Evolutionary conservation across 2,113 vertebrate genomes (phyloP).

Genomic region (Polypterus bichir): DNA sequence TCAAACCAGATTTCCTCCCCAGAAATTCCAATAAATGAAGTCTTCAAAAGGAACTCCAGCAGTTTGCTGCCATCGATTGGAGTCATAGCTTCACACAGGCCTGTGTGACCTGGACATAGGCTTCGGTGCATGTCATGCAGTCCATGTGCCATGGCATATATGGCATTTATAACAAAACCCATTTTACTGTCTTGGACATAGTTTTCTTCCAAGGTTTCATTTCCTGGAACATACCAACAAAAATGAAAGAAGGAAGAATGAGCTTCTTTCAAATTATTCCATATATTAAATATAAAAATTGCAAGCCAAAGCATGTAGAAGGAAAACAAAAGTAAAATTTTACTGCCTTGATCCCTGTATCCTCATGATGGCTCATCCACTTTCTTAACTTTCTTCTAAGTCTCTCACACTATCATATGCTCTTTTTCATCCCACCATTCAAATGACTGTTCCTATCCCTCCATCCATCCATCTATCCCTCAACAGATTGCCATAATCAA

Average conservation of each 20-base stretch:
- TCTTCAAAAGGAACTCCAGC: conserved; percentile 85
- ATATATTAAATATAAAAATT: background rate
- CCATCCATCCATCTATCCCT: no score
- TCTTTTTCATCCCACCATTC: no score
- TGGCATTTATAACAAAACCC: conserved; percentile 98
- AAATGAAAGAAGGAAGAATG: background rate
- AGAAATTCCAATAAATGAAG: conserved; percentile 81
- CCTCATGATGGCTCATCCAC: no score
- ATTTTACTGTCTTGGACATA: conserved; percentile 98
- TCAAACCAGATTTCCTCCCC: conserved; percentile 95
- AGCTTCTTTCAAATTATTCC: background rate
- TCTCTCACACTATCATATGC: no score
- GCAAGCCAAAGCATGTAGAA: background rate
- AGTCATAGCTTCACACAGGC: conserved; percentile 89
- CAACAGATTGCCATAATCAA: no score
- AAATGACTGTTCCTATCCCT: no score
- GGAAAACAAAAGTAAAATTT: no score
- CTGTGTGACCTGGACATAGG: conserved; percentile 66
- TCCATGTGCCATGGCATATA: conserved; percentile 94
- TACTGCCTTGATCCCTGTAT: no score
- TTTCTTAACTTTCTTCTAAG: no score
- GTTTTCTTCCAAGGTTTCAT: conserved; percentile 87
- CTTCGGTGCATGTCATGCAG: conserved; percentile 86
- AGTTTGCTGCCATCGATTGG: conserved; percentile 92
- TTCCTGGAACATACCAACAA: conserved; percentile 48